Base-by-base conservation (phyloP, 1,140 invertebrate species). In the Hetaerina americana region DNA sequence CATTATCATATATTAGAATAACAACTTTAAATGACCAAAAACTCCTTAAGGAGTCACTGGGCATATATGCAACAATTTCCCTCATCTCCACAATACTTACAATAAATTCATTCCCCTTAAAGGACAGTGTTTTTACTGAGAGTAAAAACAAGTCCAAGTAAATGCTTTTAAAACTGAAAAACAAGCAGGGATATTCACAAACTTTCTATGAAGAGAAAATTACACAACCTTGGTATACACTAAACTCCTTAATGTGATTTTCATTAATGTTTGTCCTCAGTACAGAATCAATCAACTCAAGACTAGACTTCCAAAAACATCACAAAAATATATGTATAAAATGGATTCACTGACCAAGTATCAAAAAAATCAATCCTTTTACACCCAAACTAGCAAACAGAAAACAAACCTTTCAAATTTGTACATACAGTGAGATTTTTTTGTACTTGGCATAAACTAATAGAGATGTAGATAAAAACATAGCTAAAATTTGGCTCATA, bases 331-430 rank as follows among this genome's bases (percentile, higher is more conserved):
- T 57, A 57, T 57, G 40, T 57, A 57, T 57, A 57, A 57, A 12
- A 57, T n/a, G 22, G 22, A 57, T n/a, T 57, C 22, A n/a, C 40
- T n/a, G 22, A 57, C 15, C 40, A 57, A n/a, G n/a, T 57, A 57
- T 57, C 40, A 18, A 57, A 57, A 57, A 12, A 57, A 57, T n/a
- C n/a, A 57, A 57, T 57, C 40, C 40, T 57, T 57, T 57, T n/a
- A 18, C 40, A 57, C 40, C 40, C n/a, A n/a, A n/a, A 57, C 40
- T 57, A 57, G 40, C 40, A 18, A 57, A 57, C 40, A 57, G 22
- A 57, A 57, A 57, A 57, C 40, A 57, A 57, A 57, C 40, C 40
- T 57, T n/a, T 57, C 40, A 57, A 57, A 57, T 57, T 57, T 57
- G 40, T 57, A 57, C 40, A 57, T 57, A 57, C 40, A 12, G 22